Conservation (phyloP, 2,888 invertebrate genomes). For the Cinara cedri region DNA sequence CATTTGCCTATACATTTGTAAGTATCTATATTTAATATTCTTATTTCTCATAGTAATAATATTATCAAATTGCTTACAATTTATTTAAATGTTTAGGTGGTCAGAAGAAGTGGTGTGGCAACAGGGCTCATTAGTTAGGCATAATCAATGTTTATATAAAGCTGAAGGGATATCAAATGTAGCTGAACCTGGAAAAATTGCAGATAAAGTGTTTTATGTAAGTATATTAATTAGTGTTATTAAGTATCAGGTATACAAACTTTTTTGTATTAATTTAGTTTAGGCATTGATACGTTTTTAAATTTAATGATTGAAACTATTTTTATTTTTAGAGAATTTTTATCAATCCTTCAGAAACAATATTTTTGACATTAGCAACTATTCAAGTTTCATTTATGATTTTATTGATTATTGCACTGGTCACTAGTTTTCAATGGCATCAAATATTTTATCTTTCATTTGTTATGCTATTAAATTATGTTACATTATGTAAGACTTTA, state of each 20-base stretch:
- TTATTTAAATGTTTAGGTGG: slow-evolving; percentile 64
- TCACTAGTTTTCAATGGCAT: slow-evolving; percentile 53
- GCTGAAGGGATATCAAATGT: slow-evolving; percentile 82
- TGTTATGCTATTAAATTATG: slow-evolving; percentile 47
- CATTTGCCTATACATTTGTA: slow-evolving; percentile 64
- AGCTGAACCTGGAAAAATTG: slow-evolving; percentile 83
- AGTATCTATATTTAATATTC: background rate
- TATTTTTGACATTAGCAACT: slow-evolving; percentile 49
- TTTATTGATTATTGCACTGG: slow-evolving; percentile 32
- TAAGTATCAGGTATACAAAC: too few relatives aligned
- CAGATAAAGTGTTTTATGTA: slow-evolving; percentile 76
- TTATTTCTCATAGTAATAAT: slow-evolving; percentile 60
- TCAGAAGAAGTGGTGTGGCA: slow-evolving; percentile 74
- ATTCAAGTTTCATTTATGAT: slow-evolving; percentile 48
- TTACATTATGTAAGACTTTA: slow-evolving; percentile 40
- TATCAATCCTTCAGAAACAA: slow-evolving; percentile 52
- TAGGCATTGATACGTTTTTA: background rate
- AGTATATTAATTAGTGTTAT: slow-evolving; percentile 3
- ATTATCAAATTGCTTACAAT: slow-evolving; percentile 45
- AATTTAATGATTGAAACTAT: background rate
- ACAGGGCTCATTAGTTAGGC: slow-evolving; percentile 76
- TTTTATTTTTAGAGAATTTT: slow-evolving; percentile 41
- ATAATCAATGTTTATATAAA: slow-evolving; percentile 75
- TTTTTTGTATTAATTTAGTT: background rate
- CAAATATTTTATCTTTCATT: slow-evolving; percentile 48